Base-by-base conservation (phyloP, 2,888 invertebrate genomes). In the Ophion slaviceki region DNA sequence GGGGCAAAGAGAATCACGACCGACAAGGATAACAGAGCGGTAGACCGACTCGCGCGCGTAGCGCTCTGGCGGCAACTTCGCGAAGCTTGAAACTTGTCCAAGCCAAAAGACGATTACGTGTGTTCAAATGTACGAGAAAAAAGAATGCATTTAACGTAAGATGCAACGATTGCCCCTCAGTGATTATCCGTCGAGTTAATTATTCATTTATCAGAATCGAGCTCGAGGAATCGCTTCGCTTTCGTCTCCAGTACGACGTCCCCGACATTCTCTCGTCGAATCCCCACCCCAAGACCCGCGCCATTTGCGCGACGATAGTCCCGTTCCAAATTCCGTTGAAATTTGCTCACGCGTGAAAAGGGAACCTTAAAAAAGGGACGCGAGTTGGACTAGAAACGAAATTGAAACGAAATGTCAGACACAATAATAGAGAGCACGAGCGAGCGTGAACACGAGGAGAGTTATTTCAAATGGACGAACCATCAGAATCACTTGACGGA, bases 401-500 rank as follows among this genome's bases (percentile, higher is more conserved):
- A 88, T 88, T 90, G 87, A 90, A 91, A 90, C 90, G 88, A 88
- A 86, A 93, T 92, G 92, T 92, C 91, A 57, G 90, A 91, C 62
- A 85, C 86, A 79, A 84, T 74, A 79, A 79, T 47, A 81, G 62
- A 72, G 62, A 72, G 66, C 57, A 14, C 45, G 3, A 86, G 78
- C 86, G 87, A 90, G 82, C 85, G 85, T 80, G 72, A 85, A 53
- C 81, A 79, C 67, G 81, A 88, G 47, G 88, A 89, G 82, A 92
- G 90, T 81, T 94, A 91, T 88, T 93, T 94, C 87, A 94, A 94
- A 91, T 94, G 94, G 94, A 91, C 90, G 87, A 92, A 94, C 87
- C 93, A 94, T 88, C 92, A 93, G 61, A 91, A 88, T 85, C 92
- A 94, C 82, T 88, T 94, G 59, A 92, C 93, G 62, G 91, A 92